Percentiles rank a stretch among this genome's conserved stretches.
These are phyloP conservation scores for Aphelenchoides fujianensis DNA, from an alignment of 1,140 invertebrate species.

Conservation along the genomic window DNA sequence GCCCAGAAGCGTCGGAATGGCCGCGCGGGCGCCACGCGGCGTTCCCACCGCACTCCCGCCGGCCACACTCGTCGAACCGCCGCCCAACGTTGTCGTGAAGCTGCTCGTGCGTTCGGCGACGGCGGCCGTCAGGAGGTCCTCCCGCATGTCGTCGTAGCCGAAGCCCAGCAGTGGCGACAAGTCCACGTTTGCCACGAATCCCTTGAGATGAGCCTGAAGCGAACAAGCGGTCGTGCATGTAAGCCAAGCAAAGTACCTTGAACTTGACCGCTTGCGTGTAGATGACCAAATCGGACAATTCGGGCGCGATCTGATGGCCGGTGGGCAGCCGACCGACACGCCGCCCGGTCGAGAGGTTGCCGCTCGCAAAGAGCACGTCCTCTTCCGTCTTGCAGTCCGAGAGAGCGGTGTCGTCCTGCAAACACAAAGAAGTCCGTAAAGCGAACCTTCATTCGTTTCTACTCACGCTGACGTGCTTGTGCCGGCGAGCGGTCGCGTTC, in stretches of 20 bases:
- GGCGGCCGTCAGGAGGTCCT: neutral
- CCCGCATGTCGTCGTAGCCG: neutral
- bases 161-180: neutral
- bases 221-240: no score
- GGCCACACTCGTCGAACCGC: constrained; percentile 12
- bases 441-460: no score
- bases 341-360: neutral
- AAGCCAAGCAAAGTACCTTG: constrained; percentile 63
- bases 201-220: constrained; percentile 19
- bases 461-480: constrained; percentile 22
- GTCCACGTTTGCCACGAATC: neutral
- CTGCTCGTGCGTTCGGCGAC: constrained; percentile 9
- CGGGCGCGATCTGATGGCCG: constrained; percentile 84
- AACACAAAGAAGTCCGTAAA: constrained; percentile 15
- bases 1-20: constrained; percentile 30
- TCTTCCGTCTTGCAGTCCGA: constrained; percentile 42
- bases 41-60: neutral
- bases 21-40: constrained; percentile 13
- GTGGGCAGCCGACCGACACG: constrained; percentile 28
- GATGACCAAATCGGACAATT: constrained; percentile 88
- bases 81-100: constrained; percentile 28
- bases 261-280: constrained; percentile 91
- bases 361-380: constrained; percentile 36
- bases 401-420: constrained; percentile 29
- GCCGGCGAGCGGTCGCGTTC: constrained; percentile 20